Evolutionary conservation across 2,888 invertebrate species (phyloP).

Genomic region (Trypoxylon attenuatum): DNA sequence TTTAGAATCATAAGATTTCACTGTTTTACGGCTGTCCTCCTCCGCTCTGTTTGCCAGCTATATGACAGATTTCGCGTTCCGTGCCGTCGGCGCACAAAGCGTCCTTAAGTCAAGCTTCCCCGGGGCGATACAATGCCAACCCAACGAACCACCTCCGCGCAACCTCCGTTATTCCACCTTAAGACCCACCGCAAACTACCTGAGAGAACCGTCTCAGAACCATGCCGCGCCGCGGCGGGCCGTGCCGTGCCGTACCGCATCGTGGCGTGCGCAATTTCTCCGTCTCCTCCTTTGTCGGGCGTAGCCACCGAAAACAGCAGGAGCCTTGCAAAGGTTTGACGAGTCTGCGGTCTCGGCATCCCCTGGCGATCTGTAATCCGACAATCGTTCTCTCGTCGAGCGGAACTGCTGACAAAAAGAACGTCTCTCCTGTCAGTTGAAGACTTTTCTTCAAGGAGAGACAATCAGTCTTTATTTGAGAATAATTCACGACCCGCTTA

Average conservation of each 20-base stretch:
- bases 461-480: no score
- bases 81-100: conserved; percentile 37
- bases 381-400: not conserved
- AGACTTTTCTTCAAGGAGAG: no score
- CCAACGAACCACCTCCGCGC: conserved; percentile 27
- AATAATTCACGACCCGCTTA: no score
- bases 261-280: conserved; percentile 27
- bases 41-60: conserved; percentile 12
- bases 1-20: conserved; percentile 29
- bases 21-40: conserved; percentile 11
- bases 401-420: not conserved
- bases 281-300: conserved; percentile 35
- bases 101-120: conserved; percentile 42
- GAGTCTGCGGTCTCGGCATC: no score
- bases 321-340: conserved; percentile 38
- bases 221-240: conserved; percentile 12
- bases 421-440: no score
- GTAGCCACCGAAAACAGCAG: conserved; percentile 17
- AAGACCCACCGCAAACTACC: conserved; percentile 34
- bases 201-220: conserved; percentile 37
- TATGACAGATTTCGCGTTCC: conserved; percentile 43
- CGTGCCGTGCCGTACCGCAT: not conserved
- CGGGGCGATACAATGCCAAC: conserved; percentile 38
- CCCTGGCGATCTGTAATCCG: conserved; percentile 6
- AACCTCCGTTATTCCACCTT: conserved; percentile 36